These are phyloP conservation scores for Watsonalla cultraria DNA, from an alignment of 2,888 invertebrate species.

Conservation along the genomic window DNA sequence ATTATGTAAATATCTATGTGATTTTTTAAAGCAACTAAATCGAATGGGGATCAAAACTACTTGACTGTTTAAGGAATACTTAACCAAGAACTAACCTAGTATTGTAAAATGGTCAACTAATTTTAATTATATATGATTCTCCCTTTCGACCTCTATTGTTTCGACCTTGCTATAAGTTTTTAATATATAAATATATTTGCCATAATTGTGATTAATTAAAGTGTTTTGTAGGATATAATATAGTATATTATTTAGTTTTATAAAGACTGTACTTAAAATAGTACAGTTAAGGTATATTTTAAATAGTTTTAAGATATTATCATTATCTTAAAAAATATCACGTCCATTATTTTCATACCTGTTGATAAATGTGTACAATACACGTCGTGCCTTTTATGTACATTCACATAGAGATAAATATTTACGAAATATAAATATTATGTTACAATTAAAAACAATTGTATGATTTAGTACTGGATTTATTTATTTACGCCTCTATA, in stretches of 20 bases:
- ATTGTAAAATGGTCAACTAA: too few species aligned
- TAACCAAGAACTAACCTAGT: too few species aligned
- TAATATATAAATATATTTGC: background rate
- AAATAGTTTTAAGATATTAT: background rate
- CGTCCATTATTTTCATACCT: background rate
- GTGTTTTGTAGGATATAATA: background rate
- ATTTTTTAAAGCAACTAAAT: too few species aligned
- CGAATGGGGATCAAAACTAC: too few species aligned
- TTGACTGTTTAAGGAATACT: too few species aligned
- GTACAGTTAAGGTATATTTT: background rate
- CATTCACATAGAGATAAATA: background rate
- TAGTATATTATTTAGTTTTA: background rate
- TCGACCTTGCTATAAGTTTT: too few species aligned
- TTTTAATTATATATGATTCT: too few species aligned
- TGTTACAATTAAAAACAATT: background rate
- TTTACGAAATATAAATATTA: background rate
- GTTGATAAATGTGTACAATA: background rate
- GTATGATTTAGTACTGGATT: too few species aligned
- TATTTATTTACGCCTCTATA: too few species aligned
- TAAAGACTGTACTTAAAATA: background rate
- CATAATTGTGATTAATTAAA: background rate
- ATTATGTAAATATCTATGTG: too few species aligned
- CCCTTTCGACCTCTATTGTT: too few species aligned
- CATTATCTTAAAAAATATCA: background rate
- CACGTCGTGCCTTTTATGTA: background rate